phyloP scores from a whole-genome alignment of 1,140 invertebrate species.

The Apolygus lucorum region DNA sequence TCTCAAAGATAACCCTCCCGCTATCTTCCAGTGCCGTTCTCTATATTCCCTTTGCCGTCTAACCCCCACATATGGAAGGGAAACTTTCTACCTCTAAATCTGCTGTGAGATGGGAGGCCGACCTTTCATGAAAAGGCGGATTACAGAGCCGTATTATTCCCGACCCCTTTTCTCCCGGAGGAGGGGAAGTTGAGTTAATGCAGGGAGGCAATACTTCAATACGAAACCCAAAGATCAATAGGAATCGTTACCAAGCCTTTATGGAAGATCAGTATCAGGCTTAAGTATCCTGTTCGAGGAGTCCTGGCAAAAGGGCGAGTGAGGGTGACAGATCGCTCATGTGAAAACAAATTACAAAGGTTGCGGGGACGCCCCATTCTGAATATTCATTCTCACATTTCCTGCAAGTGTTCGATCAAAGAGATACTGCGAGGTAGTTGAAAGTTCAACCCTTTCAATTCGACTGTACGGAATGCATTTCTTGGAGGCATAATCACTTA shows the following conservation, averaged over 20 bases:
- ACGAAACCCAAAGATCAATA: slow-evolving; percentile 10
- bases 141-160: neutral
- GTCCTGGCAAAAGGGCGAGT: neutral
- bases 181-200: neutral
- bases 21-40: neutral
- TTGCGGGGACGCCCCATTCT: neutral
- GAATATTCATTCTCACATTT: neutral
- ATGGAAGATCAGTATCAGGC: neutral
- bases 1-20: neutral
- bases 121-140: neutral
- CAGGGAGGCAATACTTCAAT: neutral
- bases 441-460: too few species aligned
- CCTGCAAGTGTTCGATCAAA: too few species aligned
- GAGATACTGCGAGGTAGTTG: too few species aligned
- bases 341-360: neutral
- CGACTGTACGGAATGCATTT: too few species aligned
- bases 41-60: neutral
- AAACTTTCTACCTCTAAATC: neutral
- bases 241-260: neutral
- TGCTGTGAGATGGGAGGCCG: neutral
- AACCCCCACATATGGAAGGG: neutral
- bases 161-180: neutral
- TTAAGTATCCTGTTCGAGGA: slow-evolving; percentile 1
- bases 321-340: neutral
- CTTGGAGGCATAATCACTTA: too few species aligned